A percentile compares a stretch with the other conserved stretches of the same genome.
Evolutionary conservation across 2,113 vertebrate species (phyloP).

Genomic region (Phaethon lepturus): DNA sequence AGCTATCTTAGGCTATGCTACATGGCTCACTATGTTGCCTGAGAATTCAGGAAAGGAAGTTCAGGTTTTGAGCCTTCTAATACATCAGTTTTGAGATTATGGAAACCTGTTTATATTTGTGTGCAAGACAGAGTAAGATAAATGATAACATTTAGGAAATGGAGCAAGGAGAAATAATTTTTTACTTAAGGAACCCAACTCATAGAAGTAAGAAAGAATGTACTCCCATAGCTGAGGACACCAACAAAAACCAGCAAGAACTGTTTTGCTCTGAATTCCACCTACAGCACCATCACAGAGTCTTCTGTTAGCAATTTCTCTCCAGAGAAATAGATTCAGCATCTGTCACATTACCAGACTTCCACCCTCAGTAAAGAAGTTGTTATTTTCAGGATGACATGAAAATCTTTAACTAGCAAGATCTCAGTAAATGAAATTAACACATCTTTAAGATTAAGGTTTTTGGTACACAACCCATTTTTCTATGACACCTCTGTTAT

Average conservation of each 20-base stretch:
- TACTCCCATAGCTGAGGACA: not conserved
- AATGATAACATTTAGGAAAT: not conserved
- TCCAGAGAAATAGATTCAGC: conserved; percentile 32
- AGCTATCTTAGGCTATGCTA: not conserved
- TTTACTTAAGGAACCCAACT: not conserved
- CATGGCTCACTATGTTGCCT: not conserved
- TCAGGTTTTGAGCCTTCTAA: not conserved
- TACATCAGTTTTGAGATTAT: not conserved
- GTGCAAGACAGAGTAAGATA: not conserved
- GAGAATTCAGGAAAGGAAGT: not conserved
- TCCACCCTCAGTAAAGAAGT: conserved; percentile 16
- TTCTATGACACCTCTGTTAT: not conserved
- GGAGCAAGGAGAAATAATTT: not conserved
- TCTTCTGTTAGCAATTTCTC: conserved; percentile 13
- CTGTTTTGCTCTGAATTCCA: conserved; percentile 1
- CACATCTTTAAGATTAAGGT: not conserved
- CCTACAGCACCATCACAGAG: not conserved
- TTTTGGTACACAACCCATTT: not conserved
- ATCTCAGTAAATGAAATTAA: not conserved
- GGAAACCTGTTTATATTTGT: not conserved
- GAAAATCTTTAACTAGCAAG: not conserved
- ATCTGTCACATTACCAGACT: conserved; percentile 38
- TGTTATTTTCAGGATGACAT: conserved; percentile 6
- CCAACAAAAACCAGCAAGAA: not conserved
- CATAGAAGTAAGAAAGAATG: not conserved